phyloP scores from a whole-genome alignment of 2,888 invertebrate species.

The Pimpla rufipes region DNA sequence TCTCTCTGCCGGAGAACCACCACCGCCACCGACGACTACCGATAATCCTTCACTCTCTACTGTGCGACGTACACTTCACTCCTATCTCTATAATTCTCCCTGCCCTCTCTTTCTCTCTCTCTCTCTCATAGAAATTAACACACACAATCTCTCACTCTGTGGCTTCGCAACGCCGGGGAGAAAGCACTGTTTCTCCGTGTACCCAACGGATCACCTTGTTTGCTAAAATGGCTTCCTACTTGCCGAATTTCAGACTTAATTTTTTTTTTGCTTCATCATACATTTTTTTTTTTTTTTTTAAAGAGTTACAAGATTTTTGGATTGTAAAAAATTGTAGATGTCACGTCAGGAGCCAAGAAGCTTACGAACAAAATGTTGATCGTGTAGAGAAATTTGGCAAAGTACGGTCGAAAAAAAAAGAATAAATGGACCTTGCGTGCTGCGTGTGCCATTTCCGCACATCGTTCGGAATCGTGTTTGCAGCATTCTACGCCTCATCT shows the following conservation, averaged over 20 bases:
- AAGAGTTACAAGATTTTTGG: no score
- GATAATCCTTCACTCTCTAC: conserved; percentile 57
- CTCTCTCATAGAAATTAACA: no score
- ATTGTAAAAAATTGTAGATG: no score
- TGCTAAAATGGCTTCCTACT: background rate
- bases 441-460: background rate
- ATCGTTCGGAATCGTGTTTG: background rate
- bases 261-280: no score
- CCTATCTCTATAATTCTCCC: conserved; percentile 39
- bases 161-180: conserved; percentile 10
- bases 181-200: conserved; percentile 5
- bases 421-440: background rate
- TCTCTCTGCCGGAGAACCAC: conserved; percentile 64
- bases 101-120: background rate
- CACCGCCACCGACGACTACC: conserved; percentile 61
- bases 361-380: no score
- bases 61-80: conserved; percentile 24
- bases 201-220: conserved; percentile 31
- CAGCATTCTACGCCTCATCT: background rate
- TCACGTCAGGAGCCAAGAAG: no score
- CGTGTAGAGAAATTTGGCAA: no score
- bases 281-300: no score
- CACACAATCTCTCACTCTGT: background rate
- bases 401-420: background rate
- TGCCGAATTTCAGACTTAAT: no score